Base-by-base conservation (phyloP, 2,113 vertebrate species). In the Spea bombifrons region DNA sequence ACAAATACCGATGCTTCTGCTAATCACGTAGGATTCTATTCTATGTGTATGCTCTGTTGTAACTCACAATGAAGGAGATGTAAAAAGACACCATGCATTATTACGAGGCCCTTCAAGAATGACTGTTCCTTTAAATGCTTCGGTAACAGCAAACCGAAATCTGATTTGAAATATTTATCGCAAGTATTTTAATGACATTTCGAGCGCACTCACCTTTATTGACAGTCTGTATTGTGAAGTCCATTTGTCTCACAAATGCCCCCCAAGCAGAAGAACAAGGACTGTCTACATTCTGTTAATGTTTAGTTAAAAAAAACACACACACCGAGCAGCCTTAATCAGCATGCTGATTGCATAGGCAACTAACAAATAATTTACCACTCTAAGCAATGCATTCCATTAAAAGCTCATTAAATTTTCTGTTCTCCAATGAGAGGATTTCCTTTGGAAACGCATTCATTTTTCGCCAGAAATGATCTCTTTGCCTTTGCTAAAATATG, bases 341-440 rank as follows among this genome's bases (percentile, higher is more conserved):
- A 92, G 90, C 89, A 94, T 93, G 90, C 91, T 93, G 92, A 92
- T 92, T 93, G 91, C 92, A 90, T 92, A 82, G 65, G 86, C 91
- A 90, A 90, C 90, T 91, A 93, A 92, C 92, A 94, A 93, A 94
- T 94, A 93, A 94, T 94, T 93, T 93, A 93, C 91, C 91, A 91
- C 89, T 90, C 88, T 80, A 88, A 89, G 90, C 90, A 91, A 86
- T 86, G 91, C 88, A 92, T 92, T 89, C 90, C 90, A 93, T 93
- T 92, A 93, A 91, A 93, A 90, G 85, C 90, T 92, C 92, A 92
- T 93, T 93, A 93, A 91, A 91, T 92, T 91, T 92, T 89, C 91
- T 90, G 81, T 89, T 92, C 90, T 93, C 89, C 91, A 93, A 90
- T 90, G 89, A 87, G 90, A 92, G 90, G 86, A 90, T 89, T 89